Conservation (phyloP, 1,140 invertebrate genomes). For the Trichoplusia ni region DNA sequence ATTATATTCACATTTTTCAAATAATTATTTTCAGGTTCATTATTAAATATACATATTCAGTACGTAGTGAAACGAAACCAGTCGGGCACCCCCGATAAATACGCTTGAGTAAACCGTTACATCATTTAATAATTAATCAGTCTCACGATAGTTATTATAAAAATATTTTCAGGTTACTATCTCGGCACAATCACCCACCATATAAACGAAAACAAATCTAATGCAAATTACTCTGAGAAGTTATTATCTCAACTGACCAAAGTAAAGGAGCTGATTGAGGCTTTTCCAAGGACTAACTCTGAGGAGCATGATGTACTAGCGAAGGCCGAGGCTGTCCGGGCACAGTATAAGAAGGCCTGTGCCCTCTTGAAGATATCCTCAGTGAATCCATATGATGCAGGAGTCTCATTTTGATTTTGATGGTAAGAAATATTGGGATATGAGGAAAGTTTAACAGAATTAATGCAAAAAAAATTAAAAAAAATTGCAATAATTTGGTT, state of each 20-base stretch:
- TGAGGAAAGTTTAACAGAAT: no score
- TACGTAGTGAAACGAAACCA: no score
- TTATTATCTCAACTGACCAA: constrained; percentile 80
- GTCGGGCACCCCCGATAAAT: no score
- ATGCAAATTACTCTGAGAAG: constrained; percentile 75
- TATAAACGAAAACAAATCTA: constrained; percentile 53
- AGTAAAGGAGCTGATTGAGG: constrained; percentile 83
- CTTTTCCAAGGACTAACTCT: constrained; percentile 85
- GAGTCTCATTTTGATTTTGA: constrained; percentile 63
- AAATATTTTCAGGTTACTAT: constrained; percentile 79
- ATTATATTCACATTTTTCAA: no score
- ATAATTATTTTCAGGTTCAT: no score
- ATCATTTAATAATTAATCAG: no score
- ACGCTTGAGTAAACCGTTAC: not conserved
- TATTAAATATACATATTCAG: no score
- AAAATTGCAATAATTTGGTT: no score
- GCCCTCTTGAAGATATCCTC: constrained; percentile 84
- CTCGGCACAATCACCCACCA: constrained; percentile 75
- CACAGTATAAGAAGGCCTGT: constrained; percentile 86
- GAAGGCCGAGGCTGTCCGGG: constrained; percentile 84
- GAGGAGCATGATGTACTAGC: constrained; percentile 84
- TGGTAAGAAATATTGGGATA: constrained; percentile 31
- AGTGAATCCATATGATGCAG: constrained; percentile 76
- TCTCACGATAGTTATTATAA: not conserved
- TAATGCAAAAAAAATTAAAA: no score